A percentile compares a stretch with the other conserved stretches of the same genome.
phyloP scores from a whole-genome alignment of 2,797 vertebrate genomes.

The Poeciliopsis presidionis region DNA sequence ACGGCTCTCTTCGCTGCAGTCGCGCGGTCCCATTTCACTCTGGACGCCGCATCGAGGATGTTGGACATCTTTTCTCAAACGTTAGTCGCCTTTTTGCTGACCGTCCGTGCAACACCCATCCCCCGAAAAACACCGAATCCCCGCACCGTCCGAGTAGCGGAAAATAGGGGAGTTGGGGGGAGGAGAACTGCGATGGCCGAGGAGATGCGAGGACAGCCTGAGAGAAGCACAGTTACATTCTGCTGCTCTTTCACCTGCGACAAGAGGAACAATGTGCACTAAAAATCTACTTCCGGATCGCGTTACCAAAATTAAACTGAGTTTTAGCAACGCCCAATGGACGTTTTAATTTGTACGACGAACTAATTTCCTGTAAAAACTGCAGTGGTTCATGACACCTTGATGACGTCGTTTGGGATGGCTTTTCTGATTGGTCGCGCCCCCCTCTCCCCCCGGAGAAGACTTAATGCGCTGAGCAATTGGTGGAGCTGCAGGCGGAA shows the following conservation, averaged over 20 bases:
- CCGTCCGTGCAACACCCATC: conserved; percentile 62
- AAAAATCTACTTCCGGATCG: conserved; percentile 18
- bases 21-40: conserved; percentile 84
- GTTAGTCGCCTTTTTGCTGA: conserved; percentile 44
- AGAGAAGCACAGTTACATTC: conserved; percentile 71
- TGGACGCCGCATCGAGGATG: conserved; percentile 84
- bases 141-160: conserved; percentile 23
- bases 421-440: conserved; percentile 54
- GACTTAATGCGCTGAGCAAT: conserved; percentile 15
- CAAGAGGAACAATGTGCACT: rapidly evolving
- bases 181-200: conserved; percentile 13
- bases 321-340: neutral
- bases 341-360: conserved; percentile 20
- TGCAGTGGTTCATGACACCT: neutral
- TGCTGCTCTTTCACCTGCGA: conserved; percentile 19
- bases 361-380: neutral
- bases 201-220: conserved; percentile 32
- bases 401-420: conserved; percentile 19
- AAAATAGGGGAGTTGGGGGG: neutral
- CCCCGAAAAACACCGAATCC: conserved; percentile 21
- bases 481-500: conserved; percentile 46
- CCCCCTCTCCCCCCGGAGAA: conserved; percentile 19
- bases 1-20: conserved; percentile 85
- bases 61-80: conserved; percentile 79
- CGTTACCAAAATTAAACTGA: conserved; percentile 43